These are phyloP conservation scores for Heliconius erato DNA, from an alignment of 2,888 invertebrate genomes.

Conservation along the genomic window DNA sequence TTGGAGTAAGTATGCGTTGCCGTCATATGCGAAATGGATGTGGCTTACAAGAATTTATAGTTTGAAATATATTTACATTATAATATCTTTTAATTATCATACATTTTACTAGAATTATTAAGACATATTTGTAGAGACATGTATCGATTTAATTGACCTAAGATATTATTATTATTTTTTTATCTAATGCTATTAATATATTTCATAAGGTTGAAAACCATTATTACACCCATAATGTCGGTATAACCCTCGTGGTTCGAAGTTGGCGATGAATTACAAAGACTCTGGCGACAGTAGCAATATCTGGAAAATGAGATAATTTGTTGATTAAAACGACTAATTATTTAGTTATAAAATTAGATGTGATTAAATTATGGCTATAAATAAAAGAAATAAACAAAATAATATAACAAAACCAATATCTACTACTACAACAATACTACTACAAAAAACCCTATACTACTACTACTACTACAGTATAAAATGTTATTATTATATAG, in stretches of 20 bases:
- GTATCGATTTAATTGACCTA: conserved; percentile 15
- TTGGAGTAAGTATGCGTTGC: background rate
- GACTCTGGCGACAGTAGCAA: conserved; percentile 91
- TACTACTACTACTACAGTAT: background rate
- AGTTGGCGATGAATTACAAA: conserved; percentile 88
- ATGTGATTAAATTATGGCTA: background rate
- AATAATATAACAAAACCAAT: no score
- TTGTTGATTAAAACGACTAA: background rate
- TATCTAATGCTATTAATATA: conserved; percentile 85
- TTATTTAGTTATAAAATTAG: background rate
- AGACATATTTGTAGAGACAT: background rate
- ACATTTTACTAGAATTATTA: background rate
- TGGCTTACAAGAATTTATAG: background rate
- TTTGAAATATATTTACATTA: no score
- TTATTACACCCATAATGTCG: conserved; percentile 87
- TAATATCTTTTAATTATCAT: background rate
- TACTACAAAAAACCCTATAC: no score
- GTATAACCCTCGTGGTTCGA: conserved; percentile 82
- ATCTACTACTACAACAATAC: no score
- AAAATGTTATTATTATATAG: background rate
- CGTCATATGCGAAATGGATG: background rate
- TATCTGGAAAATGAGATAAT: conserved; percentile 70
- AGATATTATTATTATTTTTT: conserved; percentile 43
- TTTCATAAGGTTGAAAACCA: conserved; percentile 87
- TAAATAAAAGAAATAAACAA: background rate